Evolutionary conservation across 2,888 invertebrate species (phyloP).

Genomic region (Emmelina monodactyla): DNA sequence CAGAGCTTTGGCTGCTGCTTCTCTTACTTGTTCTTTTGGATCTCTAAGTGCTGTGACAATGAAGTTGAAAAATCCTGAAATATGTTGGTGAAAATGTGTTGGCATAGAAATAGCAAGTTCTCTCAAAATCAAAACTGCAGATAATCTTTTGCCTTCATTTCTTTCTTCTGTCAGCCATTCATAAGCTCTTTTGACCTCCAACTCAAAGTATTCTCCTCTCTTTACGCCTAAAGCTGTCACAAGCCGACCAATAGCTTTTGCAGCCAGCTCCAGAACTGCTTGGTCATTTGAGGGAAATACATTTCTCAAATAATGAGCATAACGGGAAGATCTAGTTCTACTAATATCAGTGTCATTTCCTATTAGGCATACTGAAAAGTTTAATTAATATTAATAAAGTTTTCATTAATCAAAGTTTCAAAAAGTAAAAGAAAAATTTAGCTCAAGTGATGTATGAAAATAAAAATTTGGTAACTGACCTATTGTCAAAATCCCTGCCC

Average conservation of each 20-base stretch:
- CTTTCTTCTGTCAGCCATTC: constrained; percentile 93
- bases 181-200: constrained; percentile 92
- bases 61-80: constrained; percentile 88
- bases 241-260: constrained; percentile 91
- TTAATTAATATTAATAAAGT: not conserved
- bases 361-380: constrained; percentile 82
- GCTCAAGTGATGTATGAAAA: not conserved
- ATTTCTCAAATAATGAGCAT: constrained; percentile 90
- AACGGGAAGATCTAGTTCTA: constrained; percentile 85
- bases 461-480: constrained; percentile 46
- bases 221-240: constrained; percentile 90
- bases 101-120: constrained; percentile 97
- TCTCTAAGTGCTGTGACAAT: constrained; percentile 92
- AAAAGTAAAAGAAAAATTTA: not conserved
- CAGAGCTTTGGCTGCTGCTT: constrained; percentile 91
- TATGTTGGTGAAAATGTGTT: constrained; percentile 95
- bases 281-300: constrained; percentile 88
- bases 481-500: constrained; percentile 93
- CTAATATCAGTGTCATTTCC: constrained; percentile 92
- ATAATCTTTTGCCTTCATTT: constrained; percentile 89
- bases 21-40: constrained; percentile 88
- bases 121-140: constrained; percentile 88
- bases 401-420: not conserved
- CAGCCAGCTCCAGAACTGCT: constrained; percentile 91
- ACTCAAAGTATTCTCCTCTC: constrained; percentile 94